Evolutionary conservation across 2,888 invertebrate genomes (phyloP).

Genomic region (Himalopsyche japonica): DNA sequence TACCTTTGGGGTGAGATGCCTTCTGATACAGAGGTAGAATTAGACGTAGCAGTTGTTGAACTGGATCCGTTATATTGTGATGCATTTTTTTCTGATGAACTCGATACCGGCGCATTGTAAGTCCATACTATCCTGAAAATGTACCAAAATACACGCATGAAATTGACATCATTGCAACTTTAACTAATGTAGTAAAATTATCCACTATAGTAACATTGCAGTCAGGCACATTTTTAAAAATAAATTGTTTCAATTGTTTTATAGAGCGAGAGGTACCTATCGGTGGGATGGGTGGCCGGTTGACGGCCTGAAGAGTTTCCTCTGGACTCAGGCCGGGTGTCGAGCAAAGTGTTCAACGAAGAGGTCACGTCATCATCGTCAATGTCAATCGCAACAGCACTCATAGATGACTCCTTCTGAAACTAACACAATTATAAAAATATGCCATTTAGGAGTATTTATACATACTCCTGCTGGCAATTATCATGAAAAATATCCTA

Average conservation of each 20-base stretch:
- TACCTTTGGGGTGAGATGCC: slow-evolving; percentile 57
- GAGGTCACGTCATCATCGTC: slow-evolving; percentile 94
- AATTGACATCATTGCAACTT: not conserved
- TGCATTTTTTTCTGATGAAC: slow-evolving; percentile 60
- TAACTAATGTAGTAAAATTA: not conserved
- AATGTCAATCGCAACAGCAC: slow-evolving; percentile 87
- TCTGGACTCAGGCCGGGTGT: slow-evolving; percentile 68
- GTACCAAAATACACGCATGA: not conserved
- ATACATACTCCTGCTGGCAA: no score
- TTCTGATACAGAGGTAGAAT: slow-evolving; percentile 61
- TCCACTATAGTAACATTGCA: not conserved
- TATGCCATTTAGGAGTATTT: not conserved
- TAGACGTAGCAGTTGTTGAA: slow-evolving; percentile 61
- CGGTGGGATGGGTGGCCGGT: slow-evolving; percentile 43
- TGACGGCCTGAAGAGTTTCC: slow-evolving; percentile 47
- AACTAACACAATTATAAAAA: slow-evolving; percentile 47
- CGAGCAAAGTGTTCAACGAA: slow-evolving; percentile 86
- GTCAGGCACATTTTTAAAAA: not conserved
- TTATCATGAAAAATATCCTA: no score
- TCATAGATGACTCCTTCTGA: slow-evolving; percentile 76
- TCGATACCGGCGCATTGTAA: slow-evolving; percentile 82
- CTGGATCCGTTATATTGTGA: slow-evolving; percentile 65
- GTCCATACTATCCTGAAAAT: slow-evolving; percentile 83
- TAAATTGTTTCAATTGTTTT: not conserved
- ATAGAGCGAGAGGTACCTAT: slow-evolving; percentile 21